Base-by-base conservation (phyloP, 2,113 vertebrate species). In the Carlito syrichta region DNA sequence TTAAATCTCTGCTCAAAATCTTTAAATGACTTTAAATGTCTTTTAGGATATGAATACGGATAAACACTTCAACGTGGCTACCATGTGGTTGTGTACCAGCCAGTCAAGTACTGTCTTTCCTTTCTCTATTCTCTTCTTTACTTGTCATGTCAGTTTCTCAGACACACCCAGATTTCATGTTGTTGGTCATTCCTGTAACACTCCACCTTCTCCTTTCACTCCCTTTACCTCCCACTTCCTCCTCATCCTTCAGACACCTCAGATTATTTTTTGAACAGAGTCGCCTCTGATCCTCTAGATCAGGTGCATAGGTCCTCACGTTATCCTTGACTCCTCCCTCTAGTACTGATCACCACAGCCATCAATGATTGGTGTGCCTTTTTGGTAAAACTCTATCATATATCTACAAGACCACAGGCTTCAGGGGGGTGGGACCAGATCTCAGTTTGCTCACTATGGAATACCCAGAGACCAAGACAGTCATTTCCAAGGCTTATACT, bases 311-410 rank as follows among this genome's bases (percentile, higher is more conserved):
- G 38, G 8, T n/a, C 19, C 11, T 14, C 3, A 0, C 27, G 17
- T 22, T 23, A 40, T 50, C 10, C 27, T 20, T 52, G 17, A 40
- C 25, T 52, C 22, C 50, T 68, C 1, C 1, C 7, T 48, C 19
- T 9, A 20, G 30, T 11, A 1, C 35, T 4, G 27, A 2, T 68
- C 17, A 11, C 23, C 6, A 16, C 16, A 0, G 7, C 27, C 66
- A 56, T 11, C 2, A 23, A 8, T 23, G 35, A 52, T 25, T 5
- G 17, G 7, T 12, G 27, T 4, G 30, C 54, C 54, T 77, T 48
- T 12, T 40, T 25, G 40, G 10, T 58, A 62, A 35, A 79, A 30
- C 7, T 30, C 8, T 14, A 7, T 50, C 69, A 20, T 14, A 20
- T 14, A 3, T 5, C 14, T 8, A 40, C 1, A 8, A 50, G 23